These are phyloP conservation scores for Lucinisca nassula DNA, from an alignment of 2,888 invertebrate genomes.

Conservation along the genomic window DNA sequence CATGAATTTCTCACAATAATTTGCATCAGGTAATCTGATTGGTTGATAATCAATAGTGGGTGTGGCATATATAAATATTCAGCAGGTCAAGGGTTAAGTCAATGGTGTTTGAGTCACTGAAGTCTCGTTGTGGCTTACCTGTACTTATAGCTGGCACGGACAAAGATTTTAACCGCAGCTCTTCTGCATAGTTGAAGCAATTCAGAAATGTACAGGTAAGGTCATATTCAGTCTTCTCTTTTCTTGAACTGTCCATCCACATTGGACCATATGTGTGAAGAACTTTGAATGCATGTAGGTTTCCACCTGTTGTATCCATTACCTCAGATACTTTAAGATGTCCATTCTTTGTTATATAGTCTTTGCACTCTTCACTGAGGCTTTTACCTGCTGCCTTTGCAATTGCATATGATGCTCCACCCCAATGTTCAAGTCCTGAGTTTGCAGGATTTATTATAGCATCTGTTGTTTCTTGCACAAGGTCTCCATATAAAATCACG, in stretches of 20 bases:
- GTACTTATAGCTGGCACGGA: conserved; percentile 69
- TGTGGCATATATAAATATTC: too few species aligned
- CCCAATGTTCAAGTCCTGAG: conserved; percentile 60
- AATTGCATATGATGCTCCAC: conserved; percentile 68
- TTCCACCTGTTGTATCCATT: conserved; percentile 59
- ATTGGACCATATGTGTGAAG: conserved; percentile 72
- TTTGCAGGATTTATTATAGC: conserved; percentile 74
- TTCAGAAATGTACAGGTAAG: conserved; percentile 64
- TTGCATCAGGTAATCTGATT: too few species aligned
- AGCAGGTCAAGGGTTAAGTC: too few species aligned
- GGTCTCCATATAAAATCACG: conserved; percentile 56
- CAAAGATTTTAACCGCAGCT: conserved; percentile 46
- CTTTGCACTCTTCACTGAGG: conserved; percentile 57
- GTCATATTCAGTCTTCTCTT: conserved; percentile 35
- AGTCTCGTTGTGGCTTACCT: too few species aligned
- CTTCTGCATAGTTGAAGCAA: conserved; percentile 64
- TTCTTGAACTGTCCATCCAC: conserved; percentile 52
- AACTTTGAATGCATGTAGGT: conserved; percentile 46
- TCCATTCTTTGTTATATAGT: conserved; percentile 54
- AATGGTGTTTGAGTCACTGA: too few species aligned
- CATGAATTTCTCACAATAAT: too few species aligned
- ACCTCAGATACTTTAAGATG: conserved; percentile 51
- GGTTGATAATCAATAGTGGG: too few species aligned
- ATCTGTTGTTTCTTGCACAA: conserved; percentile 57
- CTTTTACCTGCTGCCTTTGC: conserved; percentile 57